A percentile compares a stretch with the other conserved stretches of the same genome.
These are phyloP conservation scores for Tupaia tana DNA, from an alignment of 2,113 vertebrate species.

Conservation along the genomic window DNA sequence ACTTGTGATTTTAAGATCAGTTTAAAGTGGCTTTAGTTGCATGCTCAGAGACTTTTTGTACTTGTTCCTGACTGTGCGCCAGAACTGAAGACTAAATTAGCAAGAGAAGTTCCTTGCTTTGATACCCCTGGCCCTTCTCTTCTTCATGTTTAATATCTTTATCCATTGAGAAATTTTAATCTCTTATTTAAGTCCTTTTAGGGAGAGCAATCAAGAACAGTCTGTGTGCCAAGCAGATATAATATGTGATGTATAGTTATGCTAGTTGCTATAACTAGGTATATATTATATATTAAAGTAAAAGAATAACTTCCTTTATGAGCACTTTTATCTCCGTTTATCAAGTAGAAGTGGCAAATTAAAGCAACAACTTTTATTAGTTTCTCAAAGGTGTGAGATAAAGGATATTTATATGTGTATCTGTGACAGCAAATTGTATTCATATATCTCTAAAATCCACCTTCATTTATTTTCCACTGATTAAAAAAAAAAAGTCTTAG, in stretches of 20 bases:
- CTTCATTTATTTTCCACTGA: slow-evolving; percentile 81
- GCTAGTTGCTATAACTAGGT: not conserved
- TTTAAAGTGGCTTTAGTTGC: not conserved
- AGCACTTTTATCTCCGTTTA: slow-evolving; percentile 73
- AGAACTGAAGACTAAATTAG: not conserved
- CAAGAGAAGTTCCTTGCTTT: not conserved
- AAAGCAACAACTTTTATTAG: slow-evolving; percentile 69
- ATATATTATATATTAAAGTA: slow-evolving; percentile 13
- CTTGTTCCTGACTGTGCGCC: not conserved
- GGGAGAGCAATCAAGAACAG: not conserved
- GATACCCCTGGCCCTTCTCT: not conserved
- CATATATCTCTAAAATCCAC: slow-evolving; percentile 83
- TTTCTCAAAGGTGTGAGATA: slow-evolving; percentile 78
- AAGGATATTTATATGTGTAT: slow-evolving; percentile 81
- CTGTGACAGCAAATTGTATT: slow-evolving; percentile 83
- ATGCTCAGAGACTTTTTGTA: not conserved
- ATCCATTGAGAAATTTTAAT: slow-evolving; percentile 13
- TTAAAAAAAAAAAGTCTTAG: slow-evolving; percentile 74
- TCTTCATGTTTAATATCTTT: not conserved
- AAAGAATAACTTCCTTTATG: slow-evolving; percentile 11
- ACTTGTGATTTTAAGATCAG: slow-evolving; percentile 4
- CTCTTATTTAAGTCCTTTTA: not conserved
- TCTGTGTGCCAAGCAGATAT: not conserved
- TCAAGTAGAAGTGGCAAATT: slow-evolving; percentile 75
- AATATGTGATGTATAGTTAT: not conserved